Evolutionary conservation across 2,888 invertebrate genomes (phyloP).

Genomic region (Yponomeuta malinellus): DNA sequence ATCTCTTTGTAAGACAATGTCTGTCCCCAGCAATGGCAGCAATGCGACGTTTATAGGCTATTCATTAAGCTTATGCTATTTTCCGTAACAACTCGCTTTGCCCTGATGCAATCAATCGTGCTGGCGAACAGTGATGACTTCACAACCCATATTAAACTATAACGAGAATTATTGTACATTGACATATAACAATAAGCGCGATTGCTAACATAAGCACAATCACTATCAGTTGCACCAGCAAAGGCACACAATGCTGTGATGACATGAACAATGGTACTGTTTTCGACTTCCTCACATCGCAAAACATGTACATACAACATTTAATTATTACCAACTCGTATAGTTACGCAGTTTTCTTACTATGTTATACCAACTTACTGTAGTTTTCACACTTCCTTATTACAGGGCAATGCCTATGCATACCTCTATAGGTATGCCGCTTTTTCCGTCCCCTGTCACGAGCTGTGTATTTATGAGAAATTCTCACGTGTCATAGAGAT

Average conservation of each 20-base stretch:
- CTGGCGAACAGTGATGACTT: not conserved
- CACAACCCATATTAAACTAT: not conserved
- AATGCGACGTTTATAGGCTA: no score
- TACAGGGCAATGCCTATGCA: not conserved
- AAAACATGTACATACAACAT: slow-evolving; percentile 18
- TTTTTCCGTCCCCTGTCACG: slow-evolving; percentile 9
- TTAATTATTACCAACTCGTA: slow-evolving; percentile 16
- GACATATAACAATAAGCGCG: slow-evolving; percentile 15
- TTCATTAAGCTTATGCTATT: no score
- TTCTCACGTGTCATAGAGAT: slow-evolving; percentile 10
- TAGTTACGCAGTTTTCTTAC: slow-evolving; percentile 17
- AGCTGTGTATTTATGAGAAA: slow-evolving; percentile 13
- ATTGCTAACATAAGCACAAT: slow-evolving; percentile 14
- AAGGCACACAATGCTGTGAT: slow-evolving; percentile 18
- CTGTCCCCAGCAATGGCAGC: no score
- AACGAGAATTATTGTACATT: not conserved
- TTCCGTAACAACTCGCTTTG: not conserved
- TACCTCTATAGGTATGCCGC: no score
- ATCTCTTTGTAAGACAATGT: no score
- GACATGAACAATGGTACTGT: slow-evolving; percentile 20
- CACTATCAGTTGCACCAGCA: slow-evolving; percentile 16
- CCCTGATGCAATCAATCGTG: not conserved
- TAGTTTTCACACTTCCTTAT: slow-evolving; percentile 18
- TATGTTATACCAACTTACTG: not conserved
- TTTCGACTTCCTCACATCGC: slow-evolving; percentile 19